Evolutionary conservation across 2,113 vertebrate species (phyloP).

Genomic region (Bothrops jararaca): DNA sequence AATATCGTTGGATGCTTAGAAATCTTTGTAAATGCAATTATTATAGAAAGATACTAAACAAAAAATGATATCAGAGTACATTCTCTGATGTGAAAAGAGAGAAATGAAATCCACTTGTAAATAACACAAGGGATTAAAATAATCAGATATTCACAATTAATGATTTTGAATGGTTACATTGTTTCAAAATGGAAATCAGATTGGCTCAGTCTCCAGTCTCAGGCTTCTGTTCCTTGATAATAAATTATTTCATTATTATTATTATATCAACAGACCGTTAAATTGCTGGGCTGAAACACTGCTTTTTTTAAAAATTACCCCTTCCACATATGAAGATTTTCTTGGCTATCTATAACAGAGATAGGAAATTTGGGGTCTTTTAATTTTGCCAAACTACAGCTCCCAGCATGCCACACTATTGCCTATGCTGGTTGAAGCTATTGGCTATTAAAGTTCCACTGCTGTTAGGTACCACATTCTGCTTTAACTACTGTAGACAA

Average conservation of each 20-base stretch:
- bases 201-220: neutral
- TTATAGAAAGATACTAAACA: neutral
- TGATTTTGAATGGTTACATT: neutral
- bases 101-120: neutral
- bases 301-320: neutral
- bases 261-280: neutral
- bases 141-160: neutral
- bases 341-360: neutral
- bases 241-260: neutral
- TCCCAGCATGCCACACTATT: neutral
- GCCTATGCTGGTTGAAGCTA: neutral
- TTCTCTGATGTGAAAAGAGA: neutral
- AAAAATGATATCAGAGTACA: neutral
- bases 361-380: neutral
- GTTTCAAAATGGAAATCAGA: neutral
- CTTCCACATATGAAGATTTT: neutral
- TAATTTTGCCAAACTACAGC: neutral
- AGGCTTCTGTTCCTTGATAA: neutral
- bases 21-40: neutral
- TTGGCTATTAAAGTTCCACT: neutral
- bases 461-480: neutral
- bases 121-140: neutral
- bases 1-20: neutral
- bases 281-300: neutral
- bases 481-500: neutral